A percentile compares a stretch with the other conserved stretches of the same genome.
Evolutionary conservation across 2,113 vertebrate genomes (phyloP).

Genomic region (Chaetodon auriga): DNA sequence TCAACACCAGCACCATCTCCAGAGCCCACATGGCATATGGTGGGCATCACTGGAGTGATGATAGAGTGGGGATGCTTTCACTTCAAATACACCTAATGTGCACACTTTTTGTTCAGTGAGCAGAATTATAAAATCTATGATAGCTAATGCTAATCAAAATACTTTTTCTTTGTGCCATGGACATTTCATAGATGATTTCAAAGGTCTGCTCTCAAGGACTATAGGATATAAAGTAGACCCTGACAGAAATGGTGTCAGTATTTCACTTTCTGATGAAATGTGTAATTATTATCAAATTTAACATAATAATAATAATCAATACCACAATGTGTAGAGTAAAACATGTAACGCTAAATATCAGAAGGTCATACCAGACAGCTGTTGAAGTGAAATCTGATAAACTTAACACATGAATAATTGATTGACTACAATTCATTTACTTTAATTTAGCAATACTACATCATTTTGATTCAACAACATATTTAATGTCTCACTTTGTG

Average conservation of each 20-base stretch:
- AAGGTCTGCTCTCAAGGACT: not conserved
- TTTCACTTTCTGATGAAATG: not conserved
- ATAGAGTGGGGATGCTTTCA: not conserved
- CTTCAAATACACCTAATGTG: not conserved
- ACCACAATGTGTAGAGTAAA: too few species aligned
- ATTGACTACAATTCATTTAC: too few species aligned
- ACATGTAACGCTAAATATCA: too few species aligned
- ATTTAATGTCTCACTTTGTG: too few species aligned
- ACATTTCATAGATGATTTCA: not conserved
- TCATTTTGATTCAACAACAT: too few species aligned
- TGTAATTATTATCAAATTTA: not conserved
- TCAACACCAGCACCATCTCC: slow-evolving; percentile 30
- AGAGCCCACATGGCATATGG: slow-evolving; percentile 14
- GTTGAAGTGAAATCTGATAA: too few species aligned
- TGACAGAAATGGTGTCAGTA: not conserved
- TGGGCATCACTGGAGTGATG: slow-evolving; percentile 10
- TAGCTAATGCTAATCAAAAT: not conserved
- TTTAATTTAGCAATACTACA: too few species aligned
- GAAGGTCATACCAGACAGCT: too few species aligned
- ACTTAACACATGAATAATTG: too few species aligned
- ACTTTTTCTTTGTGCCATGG: not conserved
- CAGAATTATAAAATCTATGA: not conserved
- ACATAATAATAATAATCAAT: too few species aligned
- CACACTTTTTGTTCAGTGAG: not conserved
- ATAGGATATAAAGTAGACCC: not conserved